Evolutionary conservation across 1,140 invertebrate species (phyloP), one percentile per base, ranked within the genome.

Genomic region (Nymphalis io): DNA sequence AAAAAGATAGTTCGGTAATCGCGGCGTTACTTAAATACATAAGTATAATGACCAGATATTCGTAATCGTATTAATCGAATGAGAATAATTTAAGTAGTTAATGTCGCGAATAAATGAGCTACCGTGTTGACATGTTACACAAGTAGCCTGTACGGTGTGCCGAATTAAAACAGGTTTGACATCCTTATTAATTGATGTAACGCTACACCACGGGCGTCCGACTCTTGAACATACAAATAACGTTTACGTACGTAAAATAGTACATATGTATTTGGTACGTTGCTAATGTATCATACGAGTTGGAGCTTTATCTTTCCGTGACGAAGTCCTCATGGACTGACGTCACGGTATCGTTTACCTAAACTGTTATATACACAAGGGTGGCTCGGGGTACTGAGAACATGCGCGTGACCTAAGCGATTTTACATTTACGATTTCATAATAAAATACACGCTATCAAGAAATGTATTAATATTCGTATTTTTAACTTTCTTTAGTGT

Each of bases 101-200:
- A 23, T 55, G 23, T 55, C 12, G 51, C 51, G 51, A 20, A 21
- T 55, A 55, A 55, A 55, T 55, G 61, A 61, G 12, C 53, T 64
- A 64, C 62, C 48, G 63, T 65, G 58, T 65, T 65, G 63, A 66
- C 64, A 53, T 38, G 55, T 66, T 59, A 59, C 33, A 59, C 55
- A 46, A 66, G 53, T 59, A 39, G 16, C 44, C 27, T 27, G 48
- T 21, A 60, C 39, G 63, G 39, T 60, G 68, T 72, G 72, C 72
- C 72, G 74, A 74, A 74, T 76, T 63, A 42, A 68, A 74, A 76
- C 75, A 67, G 72, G 75, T 76, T 76, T 76, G 70, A 70, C 75
- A 67, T 72, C 72, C 68, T 74, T 69, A 63, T 74, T 74, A 74
- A 74, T 74, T 76, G 75, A 63, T 70, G 72, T 76, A 72, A 74